Evolutionary conservation across 2,888 invertebrate genomes (phyloP).

Genomic region (Protophormia terraenovae): DNA sequence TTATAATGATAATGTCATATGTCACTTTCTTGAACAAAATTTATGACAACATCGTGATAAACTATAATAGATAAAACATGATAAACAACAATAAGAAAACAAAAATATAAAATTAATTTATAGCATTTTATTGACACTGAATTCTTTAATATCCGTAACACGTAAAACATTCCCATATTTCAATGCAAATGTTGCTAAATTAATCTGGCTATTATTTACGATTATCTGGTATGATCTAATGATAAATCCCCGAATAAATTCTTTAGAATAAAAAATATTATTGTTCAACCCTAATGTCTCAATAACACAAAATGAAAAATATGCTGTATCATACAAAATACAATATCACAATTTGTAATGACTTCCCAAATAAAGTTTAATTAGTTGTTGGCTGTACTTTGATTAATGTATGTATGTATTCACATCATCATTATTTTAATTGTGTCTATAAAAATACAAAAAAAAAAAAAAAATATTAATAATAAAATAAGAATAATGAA

Average conservation of each 20-base stretch:
- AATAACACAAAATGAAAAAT: not conserved
- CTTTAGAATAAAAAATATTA: not conserved
- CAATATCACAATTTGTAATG: constrained; percentile 1
- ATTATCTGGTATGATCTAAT: not conserved
- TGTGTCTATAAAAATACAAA: not conserved
- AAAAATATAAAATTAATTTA: not conserved
- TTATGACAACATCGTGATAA: not conserved
- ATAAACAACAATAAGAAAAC: not conserved
- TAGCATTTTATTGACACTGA: not conserved
- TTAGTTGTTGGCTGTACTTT: not conserved
- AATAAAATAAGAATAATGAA: not conserved
- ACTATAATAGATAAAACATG: not conserved
- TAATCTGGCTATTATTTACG: not conserved
- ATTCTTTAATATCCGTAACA: not conserved
- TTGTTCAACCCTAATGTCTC: not conserved
- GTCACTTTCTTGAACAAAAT: not conserved
- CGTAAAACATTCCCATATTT: not conserved
- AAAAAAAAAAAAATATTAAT: not conserved
- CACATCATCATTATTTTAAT: constrained; percentile 20
- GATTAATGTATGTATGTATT: not conserved
- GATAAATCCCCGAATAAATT: not conserved
- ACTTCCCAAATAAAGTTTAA: not conserved
- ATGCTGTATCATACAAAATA: not conserved
- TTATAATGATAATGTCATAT: not conserved
- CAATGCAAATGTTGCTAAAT: not conserved